phyloP scores from a whole-genome alignment of 2,797 vertebrate genomes.

The Crossoptilon crossoptilon region DNA sequence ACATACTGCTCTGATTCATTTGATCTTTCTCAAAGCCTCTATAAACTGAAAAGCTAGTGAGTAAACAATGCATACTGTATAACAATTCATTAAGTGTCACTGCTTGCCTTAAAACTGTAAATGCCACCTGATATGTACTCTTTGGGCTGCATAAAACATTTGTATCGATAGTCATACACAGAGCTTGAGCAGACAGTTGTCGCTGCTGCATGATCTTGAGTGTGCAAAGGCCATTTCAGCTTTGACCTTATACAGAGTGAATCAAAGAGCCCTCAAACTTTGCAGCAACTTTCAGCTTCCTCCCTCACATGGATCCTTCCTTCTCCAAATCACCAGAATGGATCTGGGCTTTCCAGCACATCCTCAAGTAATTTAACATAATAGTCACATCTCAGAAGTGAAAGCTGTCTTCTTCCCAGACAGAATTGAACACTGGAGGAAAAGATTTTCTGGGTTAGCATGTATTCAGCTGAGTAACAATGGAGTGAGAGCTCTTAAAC shows the following conservation, averaged over 20 bases:
- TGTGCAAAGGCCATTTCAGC: not conserved
- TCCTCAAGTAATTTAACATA: not conserved
- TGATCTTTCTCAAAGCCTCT: not conserved
- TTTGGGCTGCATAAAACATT: not conserved
- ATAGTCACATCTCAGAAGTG: not conserved
- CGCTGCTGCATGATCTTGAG: not conserved
- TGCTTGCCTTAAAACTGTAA: not conserved
- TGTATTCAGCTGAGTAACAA: not conserved
- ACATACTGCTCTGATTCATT: not conserved
- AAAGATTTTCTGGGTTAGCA: not conserved
- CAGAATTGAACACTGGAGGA: not conserved
- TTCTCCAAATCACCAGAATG: not conserved
- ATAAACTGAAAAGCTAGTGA: not conserved
- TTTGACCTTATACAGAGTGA: not conserved
- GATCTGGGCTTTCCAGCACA: not conserved
- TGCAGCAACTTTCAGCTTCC: not conserved
- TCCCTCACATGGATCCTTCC: fast-evolving
- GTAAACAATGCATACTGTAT: not conserved
- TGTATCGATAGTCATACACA: not conserved
- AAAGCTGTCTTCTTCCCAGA: not conserved
- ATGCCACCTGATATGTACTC: not conserved
- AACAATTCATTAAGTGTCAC: not conserved
- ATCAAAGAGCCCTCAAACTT: not conserved
- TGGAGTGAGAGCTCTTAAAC: fast-evolving
- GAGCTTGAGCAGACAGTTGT: not conserved